A percentile compares a stretch with the other conserved stretches of the same genome.
Evolutionary conservation across 2,888 invertebrate species (phyloP).

Genomic region (Tiphia femorata): DNA sequence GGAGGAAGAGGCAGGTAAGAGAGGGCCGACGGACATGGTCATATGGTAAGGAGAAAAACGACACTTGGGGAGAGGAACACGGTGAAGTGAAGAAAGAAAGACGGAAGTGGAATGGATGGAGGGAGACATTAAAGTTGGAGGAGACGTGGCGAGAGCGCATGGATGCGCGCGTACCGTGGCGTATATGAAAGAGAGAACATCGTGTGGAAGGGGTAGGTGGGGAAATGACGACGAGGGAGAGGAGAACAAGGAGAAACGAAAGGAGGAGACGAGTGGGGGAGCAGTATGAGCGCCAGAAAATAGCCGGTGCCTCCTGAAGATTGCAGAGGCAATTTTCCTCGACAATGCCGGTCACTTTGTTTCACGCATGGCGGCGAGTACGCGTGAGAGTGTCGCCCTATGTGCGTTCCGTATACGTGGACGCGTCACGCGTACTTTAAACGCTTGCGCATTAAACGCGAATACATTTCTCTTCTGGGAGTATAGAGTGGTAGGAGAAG

Average conservation of each 20-base stretch:
- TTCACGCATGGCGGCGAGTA: conserved; percentile 24
- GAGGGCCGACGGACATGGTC: background rate
- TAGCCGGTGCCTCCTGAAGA: conserved; percentile 36
- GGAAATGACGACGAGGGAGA: background rate
- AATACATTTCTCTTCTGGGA: too few relatives aligned
- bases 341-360: conserved; percentile 38
- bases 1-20: background rate
- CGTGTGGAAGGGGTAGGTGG: background rate
- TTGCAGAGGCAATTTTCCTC: conserved; percentile 43
- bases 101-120: background rate
- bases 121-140: background rate
- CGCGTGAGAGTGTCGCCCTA: conserved; percentile 25
- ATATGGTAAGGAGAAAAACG: background rate
- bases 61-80: too few relatives aligned
- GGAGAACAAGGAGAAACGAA: background rate
- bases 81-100: background rate
- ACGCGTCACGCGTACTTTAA: too few relatives aligned
- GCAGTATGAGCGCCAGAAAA: background rate
- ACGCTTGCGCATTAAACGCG: too few relatives aligned
- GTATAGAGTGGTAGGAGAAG: too few relatives aligned
- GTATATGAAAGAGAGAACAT: background rate
- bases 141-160: background rate
- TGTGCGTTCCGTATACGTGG: too few relatives aligned
- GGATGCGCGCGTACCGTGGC: too few relatives aligned
- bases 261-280: background rate